Conservation (phyloP, 1,140 invertebrate species). For the Phthorimaea operculella region DNA sequence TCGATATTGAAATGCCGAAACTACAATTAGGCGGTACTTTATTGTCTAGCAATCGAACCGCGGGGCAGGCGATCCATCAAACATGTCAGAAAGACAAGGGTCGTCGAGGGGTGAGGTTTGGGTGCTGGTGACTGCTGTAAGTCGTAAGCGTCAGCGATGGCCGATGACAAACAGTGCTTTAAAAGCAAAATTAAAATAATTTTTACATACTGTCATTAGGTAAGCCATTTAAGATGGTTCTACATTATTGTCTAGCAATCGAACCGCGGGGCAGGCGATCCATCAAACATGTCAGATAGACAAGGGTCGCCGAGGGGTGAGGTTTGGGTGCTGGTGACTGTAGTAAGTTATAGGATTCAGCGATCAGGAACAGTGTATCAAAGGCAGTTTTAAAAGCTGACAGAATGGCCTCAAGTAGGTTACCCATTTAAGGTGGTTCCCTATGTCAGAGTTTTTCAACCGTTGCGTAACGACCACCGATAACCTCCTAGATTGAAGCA, state of each 20-base stretch:
- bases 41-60: constrained; percentile 45
- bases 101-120: constrained; percentile 10
- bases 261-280: constrained; percentile 37
- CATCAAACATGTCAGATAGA: constrained; percentile 38
- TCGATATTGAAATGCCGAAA: constrained; percentile 3
- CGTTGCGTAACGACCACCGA: too few relatives aligned
- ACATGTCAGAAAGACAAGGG: constrained; percentile 27
- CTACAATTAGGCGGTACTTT: constrained; percentile 15
- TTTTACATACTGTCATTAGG: too few relatives aligned
- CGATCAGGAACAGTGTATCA: too few relatives aligned
- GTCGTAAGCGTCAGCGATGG: neutral
- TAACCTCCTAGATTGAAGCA: too few relatives aligned
- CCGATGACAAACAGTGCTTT: too few relatives aligned
- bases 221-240: too few relatives aligned
- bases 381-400: too few relatives aligned
- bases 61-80: constrained; percentile 45
- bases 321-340: neutral
- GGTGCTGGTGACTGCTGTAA: neutral
- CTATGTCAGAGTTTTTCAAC: too few relatives aligned
- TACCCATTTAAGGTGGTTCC: too few relatives aligned
- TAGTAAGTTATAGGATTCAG: neutral
- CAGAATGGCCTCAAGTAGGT: too few relatives aligned
- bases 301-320: constrained; percentile 20
- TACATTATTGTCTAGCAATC: constrained; percentile 44
- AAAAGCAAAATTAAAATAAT: too few relatives aligned